Conservation (phyloP, 1,140 invertebrate species). For the Papilio polyxenes region DNA sequence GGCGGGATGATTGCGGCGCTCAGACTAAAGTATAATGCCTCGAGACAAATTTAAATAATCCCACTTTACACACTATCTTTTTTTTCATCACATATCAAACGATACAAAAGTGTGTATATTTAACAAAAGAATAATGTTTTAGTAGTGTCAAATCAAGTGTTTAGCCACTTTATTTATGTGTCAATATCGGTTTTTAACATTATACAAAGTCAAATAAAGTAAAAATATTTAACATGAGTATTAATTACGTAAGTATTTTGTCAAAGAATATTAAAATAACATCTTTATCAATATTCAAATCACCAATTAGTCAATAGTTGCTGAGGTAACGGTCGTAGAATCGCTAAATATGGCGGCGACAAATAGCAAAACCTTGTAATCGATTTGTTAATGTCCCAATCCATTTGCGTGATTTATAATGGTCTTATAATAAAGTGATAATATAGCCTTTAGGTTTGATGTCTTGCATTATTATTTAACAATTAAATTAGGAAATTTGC, state of each 20-base stretch:
- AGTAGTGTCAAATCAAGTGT: not conserved
- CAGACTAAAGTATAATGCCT: slow-evolving; percentile 53
- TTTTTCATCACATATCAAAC: not conserved
- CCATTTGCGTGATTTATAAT: slow-evolving; percentile 30
- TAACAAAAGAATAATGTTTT: not conserved
- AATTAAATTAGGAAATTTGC: not conserved
- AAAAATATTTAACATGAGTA: not conserved
- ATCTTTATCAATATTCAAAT: slow-evolving; percentile 31
- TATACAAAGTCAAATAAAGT: not conserved
- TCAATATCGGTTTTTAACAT: not conserved
- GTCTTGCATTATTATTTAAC: not conserved
- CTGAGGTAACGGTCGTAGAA: slow-evolving; percentile 15
- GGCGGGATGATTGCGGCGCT: slow-evolving; percentile 67
- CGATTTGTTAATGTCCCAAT: slow-evolving; percentile 55
- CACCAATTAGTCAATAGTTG: slow-evolving; percentile 20
- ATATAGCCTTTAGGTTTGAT: not conserved
- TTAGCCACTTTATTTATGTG: not conserved
- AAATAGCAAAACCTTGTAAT: slow-evolving; percentile 61
- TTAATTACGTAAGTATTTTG: slow-evolving; percentile 13
- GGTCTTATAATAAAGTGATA: not conserved
- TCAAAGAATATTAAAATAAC: slow-evolving; percentile 22
- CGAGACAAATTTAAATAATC: slow-evolving; percentile 66
- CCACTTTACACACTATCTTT: not conserved
- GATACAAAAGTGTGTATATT: not conserved
- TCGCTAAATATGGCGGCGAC: slow-evolving; percentile 42